Base-by-base conservation (phyloP, 2,888 invertebrate genomes). In the Chrysolina americana region DNA sequence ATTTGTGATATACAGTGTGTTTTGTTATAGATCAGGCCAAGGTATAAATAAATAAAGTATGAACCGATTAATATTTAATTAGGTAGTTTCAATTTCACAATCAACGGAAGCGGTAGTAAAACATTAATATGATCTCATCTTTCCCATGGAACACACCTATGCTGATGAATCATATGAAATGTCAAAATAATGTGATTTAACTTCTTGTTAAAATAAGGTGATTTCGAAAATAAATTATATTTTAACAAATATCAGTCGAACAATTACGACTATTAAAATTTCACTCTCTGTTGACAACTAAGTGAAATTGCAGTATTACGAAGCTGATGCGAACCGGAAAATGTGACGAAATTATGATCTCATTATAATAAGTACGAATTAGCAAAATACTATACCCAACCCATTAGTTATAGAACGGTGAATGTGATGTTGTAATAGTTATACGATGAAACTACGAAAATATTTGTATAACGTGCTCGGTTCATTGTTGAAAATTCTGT, bases 241-340 rank as follows among this genome's bases (percentile, higher is more conserved):
- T 72, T 66, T 41, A 41, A 53, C 21, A 21, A 53, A 53, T 53
- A 5, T 3, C 21, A 19, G 63, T 9, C 62, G 53, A 73, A 64
- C 68, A 63, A 68, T 73, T 50, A 64, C 36, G 23, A 36, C 68
- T 72, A 70, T 70, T 70, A 65, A 65, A 70, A 70, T 70, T 73
- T 62, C 73, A 73, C 68, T 73, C 28, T 68, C 63, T 53, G 72
- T 72, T 63, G 73, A 68, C 73, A 73, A 50, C 64, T 56, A 50
- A 68, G 68, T 68, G 73, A 73, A 73, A 73, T 73, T 73, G 63
- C 23, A 36, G 11, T 53, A 70, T 73, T 73, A 73, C 41, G 73
- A 36, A 71, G 65, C 53, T 50, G 41, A 68, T 68, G 64, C 56
- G 21, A 64, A 73, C 73, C 73, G 68, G 73, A 73, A 73, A 73